Evolutionary conservation across 2,113 vertebrate species (phyloP).

Genomic region (Boulengeromyrus knoepffleri): DNA sequence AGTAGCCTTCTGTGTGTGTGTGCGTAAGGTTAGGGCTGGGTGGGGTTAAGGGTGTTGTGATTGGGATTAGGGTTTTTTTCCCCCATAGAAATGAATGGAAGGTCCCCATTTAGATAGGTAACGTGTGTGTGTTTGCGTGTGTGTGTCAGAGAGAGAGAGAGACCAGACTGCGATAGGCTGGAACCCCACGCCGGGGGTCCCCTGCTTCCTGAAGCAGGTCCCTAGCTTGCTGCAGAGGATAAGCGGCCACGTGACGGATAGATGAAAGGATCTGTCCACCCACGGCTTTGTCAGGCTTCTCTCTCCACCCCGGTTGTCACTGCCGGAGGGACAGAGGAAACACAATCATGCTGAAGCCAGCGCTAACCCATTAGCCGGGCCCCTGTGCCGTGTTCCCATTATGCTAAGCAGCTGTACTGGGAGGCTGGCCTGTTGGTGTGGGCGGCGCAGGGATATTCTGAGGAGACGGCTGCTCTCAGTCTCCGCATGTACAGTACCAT

Average conservation of each 20-base stretch:
- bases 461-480: not conserved
- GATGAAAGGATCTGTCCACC: not conserved
- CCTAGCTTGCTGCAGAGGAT: not conserved
- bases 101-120: too few relatives aligned
- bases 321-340: not conserved
- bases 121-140: not conserved
- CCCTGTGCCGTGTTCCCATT: conserved; percentile 12
- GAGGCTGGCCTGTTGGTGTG: not conserved
- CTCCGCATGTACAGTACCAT: not conserved
- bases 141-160: not conserved
- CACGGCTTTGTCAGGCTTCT: not conserved
- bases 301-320: not conserved
- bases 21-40: too few relatives aligned
- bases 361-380: not conserved
- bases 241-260: not conserved
- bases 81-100: too few relatives aligned
- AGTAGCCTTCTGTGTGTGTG: not conserved
- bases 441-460: not conserved
- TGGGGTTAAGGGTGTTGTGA: too few relatives aligned
- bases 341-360: not conserved
- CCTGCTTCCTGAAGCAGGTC: not conserved
- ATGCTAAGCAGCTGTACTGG: not conserved
- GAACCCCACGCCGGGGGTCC: not conserved
- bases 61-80: too few relatives aligned
- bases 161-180: not conserved